phyloP scores from a whole-genome alignment of 2,113 vertebrate genomes.

The Talpa occidentalis region DNA sequence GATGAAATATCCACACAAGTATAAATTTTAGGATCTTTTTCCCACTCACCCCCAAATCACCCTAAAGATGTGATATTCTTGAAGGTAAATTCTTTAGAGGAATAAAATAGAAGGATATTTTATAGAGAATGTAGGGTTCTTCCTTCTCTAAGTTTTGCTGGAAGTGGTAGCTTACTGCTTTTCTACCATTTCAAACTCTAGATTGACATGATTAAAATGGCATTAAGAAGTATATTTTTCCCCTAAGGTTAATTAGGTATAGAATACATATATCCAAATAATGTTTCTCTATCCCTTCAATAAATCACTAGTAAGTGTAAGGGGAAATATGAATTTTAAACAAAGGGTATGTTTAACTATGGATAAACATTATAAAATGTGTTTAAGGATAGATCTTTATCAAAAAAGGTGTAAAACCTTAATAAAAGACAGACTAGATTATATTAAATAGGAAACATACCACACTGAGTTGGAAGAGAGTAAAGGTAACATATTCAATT shows the following conservation, averaged over 20 bases:
- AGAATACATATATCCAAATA: not conserved
- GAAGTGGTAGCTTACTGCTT: not conserved
- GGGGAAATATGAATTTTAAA: not conserved
- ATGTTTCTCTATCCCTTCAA: not conserved
- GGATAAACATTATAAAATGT: not conserved
- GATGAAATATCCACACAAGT: not conserved
- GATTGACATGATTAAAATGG: not conserved
- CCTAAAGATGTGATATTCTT: not conserved
- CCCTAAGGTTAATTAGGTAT: not conserved
- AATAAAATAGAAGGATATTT: not conserved
- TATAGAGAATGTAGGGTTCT: not conserved
- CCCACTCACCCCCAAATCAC: not conserved
- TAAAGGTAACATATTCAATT: not conserved
- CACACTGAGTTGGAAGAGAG: not conserved
- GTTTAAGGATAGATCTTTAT: not conserved
- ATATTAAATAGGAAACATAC: not conserved
- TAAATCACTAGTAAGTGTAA: not conserved
- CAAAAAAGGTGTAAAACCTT: not conserved
- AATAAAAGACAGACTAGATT: not conserved
- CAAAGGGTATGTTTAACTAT: not conserved
- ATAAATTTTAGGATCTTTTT: not conserved
- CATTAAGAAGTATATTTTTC: not conserved
- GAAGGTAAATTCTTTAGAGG: not conserved
- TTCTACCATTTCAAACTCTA: not conserved
- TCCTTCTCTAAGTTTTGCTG: not conserved